These are phyloP conservation scores for Aporophyla nigra DNA, from an alignment of 2,888 invertebrate genomes.

Conservation along the genomic window DNA sequence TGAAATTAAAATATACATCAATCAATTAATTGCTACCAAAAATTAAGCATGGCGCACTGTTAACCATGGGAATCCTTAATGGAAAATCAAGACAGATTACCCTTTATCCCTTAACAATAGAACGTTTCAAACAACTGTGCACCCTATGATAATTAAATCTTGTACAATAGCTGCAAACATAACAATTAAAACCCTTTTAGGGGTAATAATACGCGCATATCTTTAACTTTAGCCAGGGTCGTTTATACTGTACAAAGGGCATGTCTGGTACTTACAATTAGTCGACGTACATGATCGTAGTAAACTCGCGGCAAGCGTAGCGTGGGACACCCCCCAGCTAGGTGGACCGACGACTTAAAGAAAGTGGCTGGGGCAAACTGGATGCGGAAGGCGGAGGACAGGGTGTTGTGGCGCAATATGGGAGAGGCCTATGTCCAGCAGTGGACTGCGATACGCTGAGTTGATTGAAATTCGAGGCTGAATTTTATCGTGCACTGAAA, in stretches of 20 bases:
- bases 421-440: no score
- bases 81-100: slow-evolving; percentile 16
- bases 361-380: no score
- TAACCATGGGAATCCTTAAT: not conserved
- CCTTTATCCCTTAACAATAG: not conserved
- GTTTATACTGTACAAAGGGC: slow-evolving; percentile 3
- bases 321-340: no score
- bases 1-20: not conserved
- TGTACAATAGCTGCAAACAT: slow-evolving; percentile 44
- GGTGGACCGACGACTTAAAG: no score
- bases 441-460: no score
- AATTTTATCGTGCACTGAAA: no score
- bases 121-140: slow-evolving; percentile 40
- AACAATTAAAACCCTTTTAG: slow-evolving; percentile 50
- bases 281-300: not conserved
- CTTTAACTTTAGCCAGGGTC: slow-evolving; percentile 4
- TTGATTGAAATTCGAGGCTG: no score
- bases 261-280: not conserved
- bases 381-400: no score
- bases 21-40: not conserved
- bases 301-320: no score
- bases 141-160: slow-evolving; percentile 44
- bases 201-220: slow-evolving; percentile 22
- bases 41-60: not conserved
- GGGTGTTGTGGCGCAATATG: no score